Base-by-base conservation (phyloP, 1,140 invertebrate species). In the Ceratina calcarata region DNA sequence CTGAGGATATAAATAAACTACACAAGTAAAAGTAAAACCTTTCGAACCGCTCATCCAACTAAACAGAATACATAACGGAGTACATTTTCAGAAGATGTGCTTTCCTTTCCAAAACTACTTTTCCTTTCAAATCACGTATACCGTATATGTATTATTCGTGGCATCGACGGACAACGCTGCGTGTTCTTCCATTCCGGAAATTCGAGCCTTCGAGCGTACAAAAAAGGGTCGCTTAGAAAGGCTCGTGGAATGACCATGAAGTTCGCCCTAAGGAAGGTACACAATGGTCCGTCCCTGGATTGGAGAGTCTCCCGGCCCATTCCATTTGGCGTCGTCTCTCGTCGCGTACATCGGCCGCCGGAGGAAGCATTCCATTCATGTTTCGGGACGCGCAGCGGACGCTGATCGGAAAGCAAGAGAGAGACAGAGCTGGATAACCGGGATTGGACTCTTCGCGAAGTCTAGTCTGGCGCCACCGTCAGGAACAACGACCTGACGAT, bases 351-450 rank as follows among this genome's bases (percentile, higher is more conserved):
- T 86, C 88, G 83, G 53, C 78, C 73, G 83, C n/a, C 83, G 79
- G 81, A 86, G 84, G 85, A 90, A 89, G 89, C 89, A 90, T 90
- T 90, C 88, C 89, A 90, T 90, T 90, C 89, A 90, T 90, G 89
- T 87, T 89, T 90, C 82, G 82, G 83, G 74, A 86, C 77, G 70
- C 78, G 85, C 79, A 60, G 72, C 83, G 73, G 64, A 78, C 83
- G 64, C 65, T 65, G 82, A 64, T 70, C 75, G 64, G 79, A 65
- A 65, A 64, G 68, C 71, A 65, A 64, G 20, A 71, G 60, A 81
- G 71, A 62, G 60, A 58, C 49, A 72, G 65, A 64, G 75, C 53
- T 58, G 71, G 78, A 75, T 53, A 66, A 67, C 53, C 70, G 61
- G 58, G 71, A 55, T 18, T 55, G 32, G 32, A 60, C 81, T 64